A percentile compares a stretch with the other conserved stretches of the same genome.
Evolutionary conservation across 2,113 vertebrate genomes (phyloP).

Genomic region (Limnothrissa miodon): DNA sequence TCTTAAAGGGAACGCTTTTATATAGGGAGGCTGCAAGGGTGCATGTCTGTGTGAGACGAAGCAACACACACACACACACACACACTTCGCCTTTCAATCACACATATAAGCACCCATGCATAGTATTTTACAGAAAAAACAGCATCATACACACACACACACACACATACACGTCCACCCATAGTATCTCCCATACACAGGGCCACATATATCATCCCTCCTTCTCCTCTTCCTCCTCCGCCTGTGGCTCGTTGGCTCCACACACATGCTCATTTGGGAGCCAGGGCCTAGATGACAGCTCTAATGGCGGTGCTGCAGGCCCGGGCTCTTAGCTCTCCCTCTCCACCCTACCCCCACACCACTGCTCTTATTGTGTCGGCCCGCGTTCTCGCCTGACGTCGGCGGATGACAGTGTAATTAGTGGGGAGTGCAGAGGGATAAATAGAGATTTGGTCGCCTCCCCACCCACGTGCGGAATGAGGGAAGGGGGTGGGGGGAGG

Average conservation of each 20-base stretch:
- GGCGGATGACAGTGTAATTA: conserved; percentile 83
- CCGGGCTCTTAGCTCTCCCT: conserved; percentile 47
- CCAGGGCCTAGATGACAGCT: conserved; percentile 76
- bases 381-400: conserved; percentile 68
- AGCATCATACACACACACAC: not conserved
- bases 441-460: conserved; percentile 66
- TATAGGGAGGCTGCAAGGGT: not conserved
- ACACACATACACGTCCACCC: not conserved
- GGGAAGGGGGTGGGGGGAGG: not conserved
- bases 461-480: conserved; percentile 71
- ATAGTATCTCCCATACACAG: conserved; percentile 24
- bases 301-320: conserved; percentile 69
- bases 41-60: not conserved
- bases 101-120: not conserved
- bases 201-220: conserved; percentile 58
- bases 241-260: conserved; percentile 56
- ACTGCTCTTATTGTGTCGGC: conserved; percentile 71
- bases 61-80: not conserved
- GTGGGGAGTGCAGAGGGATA: conserved; percentile 73
- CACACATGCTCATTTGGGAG: conserved; percentile 75
- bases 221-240: not conserved
- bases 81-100: not conserved
- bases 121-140: not conserved
- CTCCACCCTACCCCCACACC: too few species aligned
- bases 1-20: not conserved